Percentiles rank a stretch among this genome's conserved stretches.
Conservation (phyloP, 2,797 vertebrate genomes). For the Austrolebias charrua region DNA sequence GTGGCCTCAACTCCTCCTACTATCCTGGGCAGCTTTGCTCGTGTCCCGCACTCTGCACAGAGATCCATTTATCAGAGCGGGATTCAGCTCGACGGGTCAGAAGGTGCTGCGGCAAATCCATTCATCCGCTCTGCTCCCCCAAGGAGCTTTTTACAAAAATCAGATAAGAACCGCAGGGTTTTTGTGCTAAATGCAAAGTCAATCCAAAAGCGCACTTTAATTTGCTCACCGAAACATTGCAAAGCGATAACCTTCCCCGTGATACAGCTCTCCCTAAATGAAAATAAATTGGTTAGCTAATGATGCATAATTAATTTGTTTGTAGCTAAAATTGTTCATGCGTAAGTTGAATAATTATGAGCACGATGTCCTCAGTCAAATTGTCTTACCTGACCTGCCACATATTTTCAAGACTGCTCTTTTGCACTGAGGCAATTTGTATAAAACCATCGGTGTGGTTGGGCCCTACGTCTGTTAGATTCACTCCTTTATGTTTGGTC, state of each 20-base stretch:
- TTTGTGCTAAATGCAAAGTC: slow-evolving; percentile 32
- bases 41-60: slow-evolving; percentile 84
- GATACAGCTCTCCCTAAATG: slow-evolving; percentile 80
- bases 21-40: slow-evolving; percentile 79
- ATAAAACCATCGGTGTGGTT: slow-evolving; percentile 79
- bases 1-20: slow-evolving; percentile 81
- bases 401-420: slow-evolving; percentile 73
- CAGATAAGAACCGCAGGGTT: not conserved
- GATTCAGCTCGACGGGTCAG: slow-evolving; percentile 9
- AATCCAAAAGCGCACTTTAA: slow-evolving; percentile 45
- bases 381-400: slow-evolving; percentile 86
- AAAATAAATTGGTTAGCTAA: slow-evolving; percentile 63
- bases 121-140: slow-evolving; percentile 18
- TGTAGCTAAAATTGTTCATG: slow-evolving; percentile 28
- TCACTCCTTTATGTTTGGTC: slow-evolving; percentile 86
- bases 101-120: slow-evolving; percentile 10
- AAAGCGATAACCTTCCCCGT: slow-evolving; percentile 86
- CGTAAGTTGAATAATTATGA: slow-evolving; percentile 45
- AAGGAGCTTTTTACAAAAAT: slow-evolving; percentile 6
- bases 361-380: slow-evolving; percentile 39
- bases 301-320: slow-evolving; percentile 55
- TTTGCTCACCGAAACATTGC: slow-evolving; percentile 90
- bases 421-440: slow-evolving; percentile 77
- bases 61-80: slow-evolving; percentile 47
- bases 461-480: slow-evolving; percentile 80